Conservation (phyloP, 1,140 invertebrate species). For the Drosophila santomea region DNA sequence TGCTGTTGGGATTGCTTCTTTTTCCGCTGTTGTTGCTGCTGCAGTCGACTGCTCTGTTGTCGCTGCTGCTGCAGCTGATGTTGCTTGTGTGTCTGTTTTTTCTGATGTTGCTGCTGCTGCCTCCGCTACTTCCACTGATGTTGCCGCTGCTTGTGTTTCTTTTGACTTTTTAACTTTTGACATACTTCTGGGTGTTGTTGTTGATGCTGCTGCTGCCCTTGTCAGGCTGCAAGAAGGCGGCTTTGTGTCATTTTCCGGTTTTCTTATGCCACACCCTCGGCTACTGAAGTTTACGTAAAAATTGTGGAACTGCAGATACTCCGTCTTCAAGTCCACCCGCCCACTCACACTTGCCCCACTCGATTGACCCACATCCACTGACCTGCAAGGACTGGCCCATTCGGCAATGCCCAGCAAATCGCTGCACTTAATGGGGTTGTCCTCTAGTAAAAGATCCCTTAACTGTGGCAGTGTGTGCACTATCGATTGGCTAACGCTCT, state of each 20-base stretch:
- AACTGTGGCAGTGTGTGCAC: slow-evolving; percentile 77
- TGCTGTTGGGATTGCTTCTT: not conserved
- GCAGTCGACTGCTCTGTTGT: slow-evolving; percentile 18
- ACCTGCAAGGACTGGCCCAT: slow-evolving; percentile 80
- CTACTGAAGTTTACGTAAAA: slow-evolving; percentile 67
- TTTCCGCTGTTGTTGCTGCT: slow-evolving; percentile 12
- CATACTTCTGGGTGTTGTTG: slow-evolving; percentile 43
- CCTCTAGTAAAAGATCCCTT: slow-evolving; percentile 77
- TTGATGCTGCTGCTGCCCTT: slow-evolving; percentile 13
- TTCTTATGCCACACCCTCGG: slow-evolving; percentile 23
- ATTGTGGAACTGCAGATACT: slow-evolving; percentile 66
- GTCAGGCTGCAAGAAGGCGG: slow-evolving; percentile 46
- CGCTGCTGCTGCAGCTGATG: slow-evolving; percentile 10
- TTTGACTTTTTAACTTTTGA: slow-evolving; percentile 70
- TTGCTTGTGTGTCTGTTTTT: not conserved
- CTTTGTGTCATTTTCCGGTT: slow-evolving; percentile 33
- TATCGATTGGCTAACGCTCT: slow-evolving; percentile 75
- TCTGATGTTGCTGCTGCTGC: slow-evolving; percentile 20
- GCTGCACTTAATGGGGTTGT: slow-evolving; percentile 81
- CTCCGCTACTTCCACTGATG: not conserved
- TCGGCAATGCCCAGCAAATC: slow-evolving; percentile 81
- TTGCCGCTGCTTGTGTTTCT: slow-evolving; percentile 1
- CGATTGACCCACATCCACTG: slow-evolving; percentile 49
- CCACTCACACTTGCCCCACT: not conserved
- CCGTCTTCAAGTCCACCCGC: slow-evolving; percentile 59